Conservation (phyloP, 1,140 invertebrate species). For the Brachionus koreanus region DNA sequence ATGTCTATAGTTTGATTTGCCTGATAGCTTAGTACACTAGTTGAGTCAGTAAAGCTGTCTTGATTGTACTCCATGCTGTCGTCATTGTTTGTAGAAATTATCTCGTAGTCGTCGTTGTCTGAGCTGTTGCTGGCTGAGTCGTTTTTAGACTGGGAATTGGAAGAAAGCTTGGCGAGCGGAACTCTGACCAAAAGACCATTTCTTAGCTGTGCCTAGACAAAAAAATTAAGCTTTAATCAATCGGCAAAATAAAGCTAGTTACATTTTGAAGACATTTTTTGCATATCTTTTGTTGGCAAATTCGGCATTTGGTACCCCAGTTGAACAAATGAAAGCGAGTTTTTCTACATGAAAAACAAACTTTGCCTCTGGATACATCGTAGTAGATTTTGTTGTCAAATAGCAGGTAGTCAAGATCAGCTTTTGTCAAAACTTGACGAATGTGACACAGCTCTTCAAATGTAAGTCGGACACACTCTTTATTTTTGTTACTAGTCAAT, state of each 20-base stretch:
- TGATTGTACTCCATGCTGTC: not conserved
- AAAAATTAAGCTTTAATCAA: not conserved
- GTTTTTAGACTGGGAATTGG: not conserved
- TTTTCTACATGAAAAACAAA: constrained; percentile 90
- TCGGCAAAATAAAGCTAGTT: constrained; percentile 48
- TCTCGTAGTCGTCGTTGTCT: constrained; percentile 34
- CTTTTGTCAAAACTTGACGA: constrained; percentile 87
- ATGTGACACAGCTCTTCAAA: constrained; percentile 94
- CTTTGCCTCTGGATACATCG: constrained; percentile 84
- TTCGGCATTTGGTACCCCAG: constrained; percentile 84
- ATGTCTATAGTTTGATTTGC: not conserved
- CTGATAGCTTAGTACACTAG: not conserved
- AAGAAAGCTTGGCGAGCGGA: not conserved
- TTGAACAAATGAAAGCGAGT: constrained; percentile 83
- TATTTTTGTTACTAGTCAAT: constrained; percentile 49
- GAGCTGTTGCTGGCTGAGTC: constrained; percentile 33
- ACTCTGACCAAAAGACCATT: constrained; percentile 16
- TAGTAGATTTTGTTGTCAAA: constrained; percentile 81
- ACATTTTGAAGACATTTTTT: constrained; percentile 86
- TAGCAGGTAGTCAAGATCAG: constrained; percentile 83
- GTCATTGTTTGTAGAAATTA: not conserved
- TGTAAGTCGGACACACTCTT: constrained; percentile 84
- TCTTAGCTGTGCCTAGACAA: constrained; percentile 1
- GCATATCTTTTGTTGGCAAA: constrained; percentile 88
- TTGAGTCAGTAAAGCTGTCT: not conserved